These are phyloP conservation scores for Hypolimnas misippus DNA, from an alignment of 2,888 invertebrate genomes.

Conservation along the genomic window DNA sequence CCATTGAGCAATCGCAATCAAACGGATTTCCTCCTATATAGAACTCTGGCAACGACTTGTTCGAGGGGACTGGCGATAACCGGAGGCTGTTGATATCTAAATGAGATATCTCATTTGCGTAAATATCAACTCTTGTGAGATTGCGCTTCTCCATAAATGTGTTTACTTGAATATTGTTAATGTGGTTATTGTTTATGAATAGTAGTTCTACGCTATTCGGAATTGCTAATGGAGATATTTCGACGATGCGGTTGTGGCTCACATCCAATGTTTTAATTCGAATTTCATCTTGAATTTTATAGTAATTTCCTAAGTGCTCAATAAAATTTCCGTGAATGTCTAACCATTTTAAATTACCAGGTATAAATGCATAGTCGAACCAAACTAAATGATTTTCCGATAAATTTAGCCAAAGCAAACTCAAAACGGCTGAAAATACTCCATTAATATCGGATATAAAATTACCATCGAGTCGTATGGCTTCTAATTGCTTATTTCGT, in stretches of 20 bases:
- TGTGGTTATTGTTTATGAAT: constrained; percentile 95
- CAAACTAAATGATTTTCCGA: constrained; percentile 95
- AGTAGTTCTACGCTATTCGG: constrained; percentile 94
- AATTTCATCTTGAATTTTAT: constrained; percentile 91
- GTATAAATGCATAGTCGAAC: constrained; percentile 97
- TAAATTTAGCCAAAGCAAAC: constrained; percentile 93
- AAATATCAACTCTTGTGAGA: constrained; percentile 94
- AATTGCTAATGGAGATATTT: constrained; percentile 91
- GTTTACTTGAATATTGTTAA: constrained; percentile 91
- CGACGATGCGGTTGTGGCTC: constrained; percentile 93
- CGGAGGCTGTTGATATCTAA: constrained; percentile 93
- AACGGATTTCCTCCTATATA: constrained; percentile 97
- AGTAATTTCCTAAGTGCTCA: constrained; percentile 93
- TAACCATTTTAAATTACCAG: constrained; percentile 94
- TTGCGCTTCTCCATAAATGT: constrained; percentile 93
- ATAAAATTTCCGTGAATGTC: constrained; percentile 96
- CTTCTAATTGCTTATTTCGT: constrained; percentile 91
- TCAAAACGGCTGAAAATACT: constrained; percentile 92
- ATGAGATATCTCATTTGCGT: constrained; percentile 93
- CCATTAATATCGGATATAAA: constrained; percentile 95
- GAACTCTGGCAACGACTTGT: constrained; percentile 93
- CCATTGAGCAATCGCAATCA: constrained; percentile 97
- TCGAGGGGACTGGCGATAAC: constrained; percentile 88
- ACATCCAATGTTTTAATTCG: constrained; percentile 93
- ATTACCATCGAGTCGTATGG: constrained; percentile 94